A percentile compares a stretch with the other conserved stretches of the same genome.
Conservation (phyloP, 1,140 invertebrate species). For the Mycetomoellerius zeteki region DNA sequence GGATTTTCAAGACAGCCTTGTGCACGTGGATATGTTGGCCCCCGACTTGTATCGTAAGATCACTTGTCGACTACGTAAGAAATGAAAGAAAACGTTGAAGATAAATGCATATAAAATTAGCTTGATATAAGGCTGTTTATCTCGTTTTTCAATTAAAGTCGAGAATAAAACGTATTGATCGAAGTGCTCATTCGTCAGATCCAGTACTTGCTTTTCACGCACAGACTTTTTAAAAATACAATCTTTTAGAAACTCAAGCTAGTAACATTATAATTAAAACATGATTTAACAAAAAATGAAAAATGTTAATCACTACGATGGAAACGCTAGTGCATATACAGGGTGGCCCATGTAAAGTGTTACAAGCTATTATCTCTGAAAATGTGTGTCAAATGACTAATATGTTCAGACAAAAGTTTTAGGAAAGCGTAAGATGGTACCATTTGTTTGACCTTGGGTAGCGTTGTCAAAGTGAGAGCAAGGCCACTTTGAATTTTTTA, state of each 20-base stretch:
- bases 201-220: too few species aligned
- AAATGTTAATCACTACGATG: neutral
- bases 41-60: slow-evolving; percentile 89
- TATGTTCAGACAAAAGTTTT: too few species aligned
- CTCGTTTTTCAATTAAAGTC: neutral
- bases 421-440: too few species aligned
- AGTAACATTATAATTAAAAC: neutral
- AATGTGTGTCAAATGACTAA: too few species aligned
- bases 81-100: neutral
- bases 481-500: too few species aligned
- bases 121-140: slow-evolving; percentile 23
- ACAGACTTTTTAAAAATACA: neutral
- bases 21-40: slow-evolving; percentile 90
- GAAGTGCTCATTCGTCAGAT: too few species aligned
- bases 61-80: slow-evolving; percentile 87
- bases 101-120: slow-evolving; percentile 40
- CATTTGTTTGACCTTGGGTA: too few species aligned
- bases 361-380: too few species aligned
- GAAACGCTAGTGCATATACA: neutral
- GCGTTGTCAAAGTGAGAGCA: too few species aligned
- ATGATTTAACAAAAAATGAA: neutral
- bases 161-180: neutral
- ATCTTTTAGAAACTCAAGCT: neutral
- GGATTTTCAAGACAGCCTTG: slow-evolving; percentile 89
- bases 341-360: too few species aligned